phyloP scores from a whole-genome alignment of 1,140 invertebrate genomes.

The Hormaphis cornu region DNA sequence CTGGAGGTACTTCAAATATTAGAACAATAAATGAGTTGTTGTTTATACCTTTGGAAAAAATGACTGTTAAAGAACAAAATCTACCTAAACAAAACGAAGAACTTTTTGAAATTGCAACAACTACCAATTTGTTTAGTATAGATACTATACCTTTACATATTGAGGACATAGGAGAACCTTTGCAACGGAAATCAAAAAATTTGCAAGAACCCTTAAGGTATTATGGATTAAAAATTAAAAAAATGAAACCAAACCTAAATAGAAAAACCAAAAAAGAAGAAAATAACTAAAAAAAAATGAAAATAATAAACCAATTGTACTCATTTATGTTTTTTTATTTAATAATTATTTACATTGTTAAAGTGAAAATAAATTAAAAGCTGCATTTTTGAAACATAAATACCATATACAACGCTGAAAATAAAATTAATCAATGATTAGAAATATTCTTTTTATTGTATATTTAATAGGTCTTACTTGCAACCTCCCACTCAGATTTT shows the following conservation, averaged over 20 bases:
- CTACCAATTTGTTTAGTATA: slow-evolving; percentile 9
- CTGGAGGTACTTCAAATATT: background rate
- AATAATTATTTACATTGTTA: background rate
- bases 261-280: background rate
- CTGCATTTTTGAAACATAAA: slow-evolving; percentile 65
- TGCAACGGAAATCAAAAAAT: background rate
- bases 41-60: slow-evolving; percentile 8
- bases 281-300: background rate
- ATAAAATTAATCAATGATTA: slow-evolving; percentile 38
- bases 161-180: slow-evolving; percentile 2
- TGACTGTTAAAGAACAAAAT: background rate
- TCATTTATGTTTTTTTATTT: background rate
- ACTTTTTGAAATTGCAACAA: background rate
- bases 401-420: slow-evolving; percentile 72
- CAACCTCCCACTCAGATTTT: slow-evolving; percentile 85
- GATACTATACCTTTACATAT: background rate
- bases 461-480: slow-evolving; percentile 55
- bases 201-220: slow-evolving; percentile 2
- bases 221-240: slow-evolving; percentile 19
- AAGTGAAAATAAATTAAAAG: too few species aligned
- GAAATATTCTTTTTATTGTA: slow-evolving; percentile 33
- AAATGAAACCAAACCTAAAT: slow-evolving; percentile 7
- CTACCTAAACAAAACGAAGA: background rate
- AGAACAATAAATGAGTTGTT: background rate
- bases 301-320: background rate